Conservation (phyloP, 2,797 vertebrate species). For the Carcharodon carcharias region DNA sequence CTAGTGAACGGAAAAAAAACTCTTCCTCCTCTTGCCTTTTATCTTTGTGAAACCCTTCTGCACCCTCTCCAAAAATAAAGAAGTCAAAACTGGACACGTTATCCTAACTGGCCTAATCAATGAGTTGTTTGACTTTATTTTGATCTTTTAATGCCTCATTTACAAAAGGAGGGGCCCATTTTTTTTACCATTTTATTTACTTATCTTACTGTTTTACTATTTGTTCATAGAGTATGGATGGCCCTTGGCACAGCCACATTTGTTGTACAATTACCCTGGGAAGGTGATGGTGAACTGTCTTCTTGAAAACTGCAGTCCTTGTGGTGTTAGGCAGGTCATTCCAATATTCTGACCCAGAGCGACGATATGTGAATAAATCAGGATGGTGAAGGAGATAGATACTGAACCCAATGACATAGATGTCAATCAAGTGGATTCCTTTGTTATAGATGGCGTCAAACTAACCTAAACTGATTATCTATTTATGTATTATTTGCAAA, state of each 20-base stretch:
- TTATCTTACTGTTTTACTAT: background rate
- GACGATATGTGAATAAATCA: background rate
- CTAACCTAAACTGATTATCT: background rate
- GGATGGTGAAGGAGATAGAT: background rate
- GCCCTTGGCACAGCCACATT: background rate
- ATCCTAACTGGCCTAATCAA: background rate
- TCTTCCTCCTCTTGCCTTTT: too few species aligned
- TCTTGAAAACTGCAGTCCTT: background rate
- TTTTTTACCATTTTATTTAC: background rate
- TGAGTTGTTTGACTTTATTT: background rate
- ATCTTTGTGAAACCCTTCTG: too few species aligned
- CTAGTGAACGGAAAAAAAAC: too few species aligned
- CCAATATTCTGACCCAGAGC: background rate
- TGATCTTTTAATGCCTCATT: background rate
- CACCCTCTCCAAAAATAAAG: too few species aligned
- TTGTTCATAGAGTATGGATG: background rate
- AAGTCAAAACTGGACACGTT: background rate
- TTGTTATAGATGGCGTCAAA: background rate
- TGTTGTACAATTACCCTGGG: background rate
- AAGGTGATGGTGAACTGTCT: background rate
- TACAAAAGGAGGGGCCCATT: background rate
- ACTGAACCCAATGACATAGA: background rate
- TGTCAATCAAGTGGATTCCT: background rate
- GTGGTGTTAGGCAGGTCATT: background rate
- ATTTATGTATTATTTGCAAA: background rate